A percentile compares a stretch with the other conserved stretches of the same genome.
Evolutionary conservation across 1,140 invertebrate genomes (phyloP).

Genomic region (Aphaenogaster floridana): DNA sequence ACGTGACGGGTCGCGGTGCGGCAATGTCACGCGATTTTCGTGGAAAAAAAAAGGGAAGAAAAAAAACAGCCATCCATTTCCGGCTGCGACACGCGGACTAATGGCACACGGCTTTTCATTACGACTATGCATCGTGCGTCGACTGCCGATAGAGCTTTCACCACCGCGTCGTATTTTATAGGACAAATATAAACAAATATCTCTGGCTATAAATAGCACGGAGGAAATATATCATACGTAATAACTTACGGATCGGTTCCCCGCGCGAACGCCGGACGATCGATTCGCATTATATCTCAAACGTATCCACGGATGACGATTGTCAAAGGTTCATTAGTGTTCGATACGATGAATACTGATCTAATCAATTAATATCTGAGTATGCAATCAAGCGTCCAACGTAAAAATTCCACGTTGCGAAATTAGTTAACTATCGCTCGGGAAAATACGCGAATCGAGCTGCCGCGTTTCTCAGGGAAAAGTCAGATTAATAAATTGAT

Average conservation of each 20-base stretch:
- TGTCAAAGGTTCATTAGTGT: conserved; percentile 3
- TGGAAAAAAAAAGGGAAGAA: conserved; percentile 32
- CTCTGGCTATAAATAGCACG: conserved; percentile 42
- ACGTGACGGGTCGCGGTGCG: conserved; percentile 32
- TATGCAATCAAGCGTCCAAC: not conserved
- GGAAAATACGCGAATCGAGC: conserved; percentile 25
- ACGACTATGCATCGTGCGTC: conserved; percentile 56
- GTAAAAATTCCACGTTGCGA: not conserved
- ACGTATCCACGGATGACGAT: not conserved
- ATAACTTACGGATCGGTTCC: conserved; percentile 51
- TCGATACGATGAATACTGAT: not conserved
- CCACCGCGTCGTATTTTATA: conserved; percentile 56
- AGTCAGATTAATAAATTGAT: conserved; percentile 76
- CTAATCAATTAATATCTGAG: conserved; percentile 9
- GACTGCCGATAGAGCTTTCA: conserved; percentile 64
- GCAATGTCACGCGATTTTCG: conserved; percentile 64
- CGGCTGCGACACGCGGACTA: conserved; percentile 64
- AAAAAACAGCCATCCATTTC: conserved; percentile 69
- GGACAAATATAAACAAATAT: conserved; percentile 63
- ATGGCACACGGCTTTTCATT: conserved; percentile 61
- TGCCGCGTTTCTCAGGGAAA: conserved; percentile 30
- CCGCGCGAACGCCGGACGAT: conserved; percentile 14
- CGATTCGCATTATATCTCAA: conserved; percentile 44
- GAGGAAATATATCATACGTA: conserved; percentile 38
- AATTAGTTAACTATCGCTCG: not conserved